Conservation (phyloP, 2,888 invertebrate genomes). For the Drosophila flavopinicola region DNA sequence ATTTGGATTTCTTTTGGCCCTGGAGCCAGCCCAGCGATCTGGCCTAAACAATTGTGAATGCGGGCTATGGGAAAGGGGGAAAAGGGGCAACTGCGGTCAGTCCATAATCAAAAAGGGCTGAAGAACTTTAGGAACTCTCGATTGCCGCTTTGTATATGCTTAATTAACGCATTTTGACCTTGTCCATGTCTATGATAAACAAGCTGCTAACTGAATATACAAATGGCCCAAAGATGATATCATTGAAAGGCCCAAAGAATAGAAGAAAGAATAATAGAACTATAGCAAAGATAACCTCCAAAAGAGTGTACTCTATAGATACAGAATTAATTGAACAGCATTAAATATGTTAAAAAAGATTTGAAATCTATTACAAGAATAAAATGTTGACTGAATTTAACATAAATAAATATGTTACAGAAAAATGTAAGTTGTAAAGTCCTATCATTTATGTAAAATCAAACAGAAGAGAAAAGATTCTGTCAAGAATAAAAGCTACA, state of each 20-base stretch:
- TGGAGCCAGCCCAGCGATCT: constrained; percentile 28
- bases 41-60: neutral
- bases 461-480: too few relatives aligned
- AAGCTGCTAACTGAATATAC: constrained; percentile 12
- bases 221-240: constrained; percentile 42
- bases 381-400: too few relatives aligned
- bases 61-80: neutral
- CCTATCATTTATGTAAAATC: too few relatives aligned
- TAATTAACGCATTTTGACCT: constrained; percentile 56
- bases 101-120: constrained; percentile 20
- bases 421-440: too few relatives aligned
- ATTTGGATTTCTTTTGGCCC: constrained; percentile 54
- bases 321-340: too few relatives aligned
- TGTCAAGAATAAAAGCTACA: too few relatives aligned
- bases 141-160: constrained; percentile 34
- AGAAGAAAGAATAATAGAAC: neutral
- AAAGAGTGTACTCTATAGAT: neutral
- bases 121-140: constrained; percentile 28
- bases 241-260: constrained; percentile 9
- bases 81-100: neutral
- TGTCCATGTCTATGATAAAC: constrained; percentile 34
- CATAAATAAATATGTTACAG: too few relatives aligned
- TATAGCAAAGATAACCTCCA: neutral
- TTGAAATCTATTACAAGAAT: too few relatives aligned
- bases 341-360: neutral